Conservation (phyloP, 2,888 invertebrate genomes). For the Coremacera marginata region DNA sequence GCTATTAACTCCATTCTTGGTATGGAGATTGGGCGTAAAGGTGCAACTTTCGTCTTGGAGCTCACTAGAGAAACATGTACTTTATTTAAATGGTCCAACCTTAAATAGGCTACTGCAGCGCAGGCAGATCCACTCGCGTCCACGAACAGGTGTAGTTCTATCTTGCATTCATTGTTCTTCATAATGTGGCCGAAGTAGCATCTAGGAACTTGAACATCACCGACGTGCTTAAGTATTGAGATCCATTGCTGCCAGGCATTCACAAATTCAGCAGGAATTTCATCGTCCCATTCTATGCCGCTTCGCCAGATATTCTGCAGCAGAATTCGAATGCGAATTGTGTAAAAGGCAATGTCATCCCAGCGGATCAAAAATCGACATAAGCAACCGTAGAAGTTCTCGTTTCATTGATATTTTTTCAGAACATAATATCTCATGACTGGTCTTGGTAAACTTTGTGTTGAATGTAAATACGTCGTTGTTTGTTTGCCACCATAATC, state of each 20-base stretch:
- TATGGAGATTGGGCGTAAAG: too few species aligned
- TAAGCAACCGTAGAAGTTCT: conserved; percentile 41
- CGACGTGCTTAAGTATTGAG: conserved; percentile 10
- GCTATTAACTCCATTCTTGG: conserved; percentile 50
- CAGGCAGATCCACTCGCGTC: conserved; percentile 47
- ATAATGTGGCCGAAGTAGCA: conserved; percentile 36
- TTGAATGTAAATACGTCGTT: conserved; percentile 42
- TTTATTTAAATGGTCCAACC: conserved; percentile 23
- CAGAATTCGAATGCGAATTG: conserved; percentile 43
- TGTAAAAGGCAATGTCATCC: too few species aligned
- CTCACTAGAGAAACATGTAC: conserved; percentile 37
- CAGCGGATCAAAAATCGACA: conserved; percentile 47
- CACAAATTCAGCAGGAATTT: conserved; percentile 28
- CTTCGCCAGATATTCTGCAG: conserved; percentile 46
- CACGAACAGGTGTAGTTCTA: conserved; percentile 40
- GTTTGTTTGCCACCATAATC: conserved; percentile 41
- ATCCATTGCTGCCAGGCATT: conserved; percentile 41
- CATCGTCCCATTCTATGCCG: conserved; percentile 43
- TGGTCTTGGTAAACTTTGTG: conserved; percentile 44
- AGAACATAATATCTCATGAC: conserved; percentile 30
- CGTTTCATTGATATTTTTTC: conserved; percentile 40
- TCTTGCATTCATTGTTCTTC: conserved; percentile 28
- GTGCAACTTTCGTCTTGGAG: too few species aligned
- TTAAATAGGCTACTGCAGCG: conserved; percentile 49
- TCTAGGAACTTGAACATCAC: not conserved